Evolutionary conservation across 2,113 vertebrate species (phyloP).

Genomic region (Bambusicola thoracicus): DNA sequence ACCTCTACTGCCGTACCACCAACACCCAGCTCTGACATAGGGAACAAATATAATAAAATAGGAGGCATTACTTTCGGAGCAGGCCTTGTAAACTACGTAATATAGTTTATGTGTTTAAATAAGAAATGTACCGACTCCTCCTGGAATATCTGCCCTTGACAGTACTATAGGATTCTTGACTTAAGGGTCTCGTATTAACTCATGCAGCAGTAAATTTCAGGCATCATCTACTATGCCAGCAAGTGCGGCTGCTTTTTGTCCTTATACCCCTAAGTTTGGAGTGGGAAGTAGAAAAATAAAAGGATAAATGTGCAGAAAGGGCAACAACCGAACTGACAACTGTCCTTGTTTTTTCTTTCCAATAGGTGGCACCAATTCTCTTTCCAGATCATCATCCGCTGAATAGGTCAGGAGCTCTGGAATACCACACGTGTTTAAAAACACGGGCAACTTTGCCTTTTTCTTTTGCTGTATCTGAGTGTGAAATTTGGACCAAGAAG

Average conservation of each 20-base stretch:
- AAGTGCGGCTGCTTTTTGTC: neutral
- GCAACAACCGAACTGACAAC: neutral
- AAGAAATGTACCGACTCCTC: neutral
- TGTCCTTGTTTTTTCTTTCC: conserved; percentile 26
- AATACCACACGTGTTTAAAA: conserved; percentile 12
- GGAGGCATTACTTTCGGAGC: too few species aligned
- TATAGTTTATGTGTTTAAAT: too few species aligned
- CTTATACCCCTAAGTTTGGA: neutral
- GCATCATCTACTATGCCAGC: neutral
- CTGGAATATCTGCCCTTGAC: neutral
- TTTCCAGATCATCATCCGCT: neutral
- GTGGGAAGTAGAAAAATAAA: neutral
- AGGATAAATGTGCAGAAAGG: neutral
- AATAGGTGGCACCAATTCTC: conserved; percentile 61
- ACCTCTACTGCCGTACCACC: too few species aligned
- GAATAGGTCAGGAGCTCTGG: neutral
- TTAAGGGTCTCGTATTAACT: neutral
- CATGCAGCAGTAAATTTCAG: neutral
- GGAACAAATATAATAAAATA: too few species aligned
- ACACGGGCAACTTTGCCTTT: conserved; percentile 16
- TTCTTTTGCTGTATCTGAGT: conserved; percentile 45
- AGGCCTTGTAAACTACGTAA: too few species aligned
- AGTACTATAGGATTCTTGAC: neutral
- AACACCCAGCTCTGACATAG: too few species aligned
- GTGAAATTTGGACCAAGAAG: conserved; percentile 41